Conservation (phyloP, 2,888 invertebrate species). For the Macrosiphum euphorbiae region DNA sequence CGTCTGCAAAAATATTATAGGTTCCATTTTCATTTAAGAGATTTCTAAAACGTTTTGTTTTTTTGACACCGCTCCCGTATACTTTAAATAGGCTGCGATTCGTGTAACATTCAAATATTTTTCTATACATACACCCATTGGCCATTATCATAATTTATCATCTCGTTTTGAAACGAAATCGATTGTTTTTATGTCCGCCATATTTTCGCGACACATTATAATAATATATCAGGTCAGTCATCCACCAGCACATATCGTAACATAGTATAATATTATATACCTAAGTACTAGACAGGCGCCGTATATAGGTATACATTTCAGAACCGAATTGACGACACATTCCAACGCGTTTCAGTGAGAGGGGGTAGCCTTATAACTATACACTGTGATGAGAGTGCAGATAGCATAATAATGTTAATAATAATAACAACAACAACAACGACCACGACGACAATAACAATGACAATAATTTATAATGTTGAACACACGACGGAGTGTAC, state of each 20-base stretch:
- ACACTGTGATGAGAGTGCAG: conserved; percentile 25
- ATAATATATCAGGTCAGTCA: conserved; percentile 40
- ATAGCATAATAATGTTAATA: background rate
- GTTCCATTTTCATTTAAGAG: background rate
- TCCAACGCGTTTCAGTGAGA: conserved; percentile 19
- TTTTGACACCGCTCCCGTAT: background rate
- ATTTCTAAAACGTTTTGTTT: background rate
- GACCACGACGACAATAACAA: conserved; percentile 17
- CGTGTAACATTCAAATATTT: background rate
- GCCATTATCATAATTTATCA: background rate
- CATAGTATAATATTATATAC: background rate
- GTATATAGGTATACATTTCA: background rate
- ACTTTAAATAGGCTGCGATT: background rate
- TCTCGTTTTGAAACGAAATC: background rate
- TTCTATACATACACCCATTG: background rate
- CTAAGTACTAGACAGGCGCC: background rate
- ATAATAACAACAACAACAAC: conserved; percentile 40
- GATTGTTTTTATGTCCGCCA: background rate
- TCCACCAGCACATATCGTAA: background rate
- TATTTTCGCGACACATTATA: conserved; percentile 11
- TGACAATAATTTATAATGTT: conserved; percentile 7
- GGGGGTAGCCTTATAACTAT: background rate
- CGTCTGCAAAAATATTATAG: background rate
- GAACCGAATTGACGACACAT: conserved; percentile 19
- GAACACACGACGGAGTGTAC: conserved; percentile 11